Conservation (phyloP, 2,888 invertebrate genomes). For the Elaeidobius kamerunicus region DNA sequence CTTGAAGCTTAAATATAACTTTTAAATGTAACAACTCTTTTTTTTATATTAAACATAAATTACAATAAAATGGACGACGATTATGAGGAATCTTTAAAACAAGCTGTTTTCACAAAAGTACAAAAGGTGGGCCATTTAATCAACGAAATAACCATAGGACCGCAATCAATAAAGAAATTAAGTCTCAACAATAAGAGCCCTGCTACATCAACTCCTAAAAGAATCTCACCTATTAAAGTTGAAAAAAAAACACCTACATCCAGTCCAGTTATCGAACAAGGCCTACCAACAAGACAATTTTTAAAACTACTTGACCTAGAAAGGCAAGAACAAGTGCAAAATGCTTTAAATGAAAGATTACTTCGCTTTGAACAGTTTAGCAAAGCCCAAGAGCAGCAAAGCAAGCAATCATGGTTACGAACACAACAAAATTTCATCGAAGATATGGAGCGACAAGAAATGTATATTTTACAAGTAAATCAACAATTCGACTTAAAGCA, state of each 20-base stretch:
- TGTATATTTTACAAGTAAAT: constrained; percentile 50
- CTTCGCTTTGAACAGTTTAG: constrained; percentile 44
- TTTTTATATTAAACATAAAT: no score
- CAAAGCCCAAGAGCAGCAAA: constrained; percentile 38
- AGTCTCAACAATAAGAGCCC: background rate
- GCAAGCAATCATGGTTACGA: constrained; percentile 41
- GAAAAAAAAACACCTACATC: constrained; percentile 36
- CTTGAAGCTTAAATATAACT: no score
- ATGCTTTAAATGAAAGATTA: constrained; percentile 45
- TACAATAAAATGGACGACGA: constrained; percentile 22
- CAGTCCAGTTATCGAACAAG: constrained; percentile 9
- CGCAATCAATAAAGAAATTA: constrained; percentile 39
- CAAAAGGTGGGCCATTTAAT: constrained; percentile 41
- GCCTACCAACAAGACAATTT: constrained; percentile 34
- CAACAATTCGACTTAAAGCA: constrained; percentile 56
- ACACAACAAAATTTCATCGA: constrained; percentile 46
- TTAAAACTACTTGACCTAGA: constrained; percentile 39
- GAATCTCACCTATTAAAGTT: constrained; percentile 33
- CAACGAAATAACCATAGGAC: constrained; percentile 56
- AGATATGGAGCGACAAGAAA: constrained; percentile 51
- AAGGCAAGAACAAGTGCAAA: constrained; percentile 42
- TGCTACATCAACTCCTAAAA: background rate
- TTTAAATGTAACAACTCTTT: no score
- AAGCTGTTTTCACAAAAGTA: constrained; percentile 60
- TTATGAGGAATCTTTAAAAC: constrained; percentile 51